Percentiles rank a stretch among this genome's conserved stretches.
Conservation (phyloP, 2,797 vertebrate genomes). For the Chiroxiphia lanceolata region DNA sequence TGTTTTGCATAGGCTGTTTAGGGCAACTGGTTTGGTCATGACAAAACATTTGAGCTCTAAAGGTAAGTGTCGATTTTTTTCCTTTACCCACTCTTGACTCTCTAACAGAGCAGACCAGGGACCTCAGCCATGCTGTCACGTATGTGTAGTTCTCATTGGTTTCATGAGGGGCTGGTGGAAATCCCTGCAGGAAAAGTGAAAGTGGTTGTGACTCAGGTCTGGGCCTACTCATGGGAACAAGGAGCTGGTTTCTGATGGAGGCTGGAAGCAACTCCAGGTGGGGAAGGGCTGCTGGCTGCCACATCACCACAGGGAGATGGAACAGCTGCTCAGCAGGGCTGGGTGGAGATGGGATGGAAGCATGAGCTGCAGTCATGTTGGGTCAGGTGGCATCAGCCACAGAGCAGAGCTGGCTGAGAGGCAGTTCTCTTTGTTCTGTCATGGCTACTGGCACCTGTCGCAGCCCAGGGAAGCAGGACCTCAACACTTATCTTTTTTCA, state of each 20-base stretch:
- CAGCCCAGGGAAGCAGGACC: neutral
- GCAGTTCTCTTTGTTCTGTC: neutral
- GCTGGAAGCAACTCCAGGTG: neutral
- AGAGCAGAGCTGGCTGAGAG: neutral
- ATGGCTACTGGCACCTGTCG: neutral
- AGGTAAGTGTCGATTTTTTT: neutral
- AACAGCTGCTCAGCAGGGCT: neutral
- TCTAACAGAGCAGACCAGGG: neutral
- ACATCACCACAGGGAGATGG: accelerated
- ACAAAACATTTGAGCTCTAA: neutral
- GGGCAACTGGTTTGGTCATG: neutral
- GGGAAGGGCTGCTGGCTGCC: neutral
- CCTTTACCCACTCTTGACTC: neutral
- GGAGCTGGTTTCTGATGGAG: neutral
- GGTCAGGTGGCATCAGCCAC: neutral
- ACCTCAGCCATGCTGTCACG: neutral
- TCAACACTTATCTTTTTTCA: neutral
- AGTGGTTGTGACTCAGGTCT: neutral
- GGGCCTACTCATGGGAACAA: neutral
- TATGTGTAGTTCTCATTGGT: neutral
- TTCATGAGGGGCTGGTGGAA: neutral
- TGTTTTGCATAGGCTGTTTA: neutral
- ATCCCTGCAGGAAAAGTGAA: neutral
- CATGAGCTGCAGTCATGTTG: neutral
- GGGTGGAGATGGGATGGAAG: neutral